Base-by-base conservation (phyloP, 1,140 invertebrate genomes). In the Euschistus heros region DNA sequence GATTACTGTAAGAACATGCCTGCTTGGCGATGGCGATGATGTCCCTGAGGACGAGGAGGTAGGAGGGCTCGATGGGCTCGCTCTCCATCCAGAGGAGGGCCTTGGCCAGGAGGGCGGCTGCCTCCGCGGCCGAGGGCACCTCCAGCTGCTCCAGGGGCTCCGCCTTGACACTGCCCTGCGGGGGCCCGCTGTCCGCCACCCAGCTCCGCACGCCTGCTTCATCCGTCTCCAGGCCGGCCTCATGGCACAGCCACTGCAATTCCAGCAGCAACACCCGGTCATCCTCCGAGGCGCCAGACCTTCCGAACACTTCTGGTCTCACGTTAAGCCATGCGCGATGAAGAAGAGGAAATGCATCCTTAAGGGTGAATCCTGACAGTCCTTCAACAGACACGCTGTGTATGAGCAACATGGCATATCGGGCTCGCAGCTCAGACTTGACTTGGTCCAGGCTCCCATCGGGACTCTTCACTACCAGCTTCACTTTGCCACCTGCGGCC, bases 51-150 rank as follows among this genome's bases (percentile, higher is more conserved):
- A 75, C 72, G 17, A 80, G 73, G 55, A 80, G 71, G 10, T 79
- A 72, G 65, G 74, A 75, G 13, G 79, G 79, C 71, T 80, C 79
- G 37, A 80, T 72, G 14, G 79, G 77, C 73, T 80, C 76, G 24
- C 76, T 77, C 66, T 81, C 79, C 77, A 80, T 80, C 79, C 79
- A 81, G 4, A 73, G 67, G 14, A 81, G 72, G 20, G 78, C 79
- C 46, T 75, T 75, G 14, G 75, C 73, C 10, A 81, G 72, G 24
- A 79, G 72, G 37, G 72, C 68, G 7, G 76, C 76, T 0, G 75
- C 76, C 65, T 80, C 79, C 33, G 72, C 70, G 14, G 78, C 74
- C 15, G 70, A 73, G 0, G 77, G 77, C 33, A 68, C 66, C 13
- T 69, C 68, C n/a, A 72, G 69, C 5, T 68, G 66, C 2, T 72